Conservation (phyloP, 2,113 vertebrate genomes). For the Sinocyclocheilus grahami region DNA sequence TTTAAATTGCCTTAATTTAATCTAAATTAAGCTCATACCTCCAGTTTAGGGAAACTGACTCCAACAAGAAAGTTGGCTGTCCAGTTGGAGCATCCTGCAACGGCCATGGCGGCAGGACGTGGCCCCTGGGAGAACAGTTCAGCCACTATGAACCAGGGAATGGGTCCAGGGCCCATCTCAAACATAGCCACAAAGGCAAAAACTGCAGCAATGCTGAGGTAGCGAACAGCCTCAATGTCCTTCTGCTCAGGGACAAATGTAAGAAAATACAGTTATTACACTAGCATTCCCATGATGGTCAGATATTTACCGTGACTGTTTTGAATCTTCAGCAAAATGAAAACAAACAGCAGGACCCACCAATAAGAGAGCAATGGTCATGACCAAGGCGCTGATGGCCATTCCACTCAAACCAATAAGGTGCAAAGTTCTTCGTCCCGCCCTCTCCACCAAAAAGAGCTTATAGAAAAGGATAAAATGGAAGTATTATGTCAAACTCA, state of each 20-base stretch:
- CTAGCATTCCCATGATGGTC: background rate
- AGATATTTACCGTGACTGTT: background rate
- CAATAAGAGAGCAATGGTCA: constrained; percentile 83
- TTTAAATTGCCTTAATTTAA: no score
- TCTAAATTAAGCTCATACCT: constrained; percentile 64
- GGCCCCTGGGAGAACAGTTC: constrained; percentile 97
- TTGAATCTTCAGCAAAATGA: background rate
- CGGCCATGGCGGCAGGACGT: constrained; percentile 90
- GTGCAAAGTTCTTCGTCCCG: constrained; percentile 89
- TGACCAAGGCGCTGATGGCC: constrained; percentile 83
- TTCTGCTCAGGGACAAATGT: constrained; percentile 67
- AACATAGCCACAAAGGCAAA: constrained; percentile 93
- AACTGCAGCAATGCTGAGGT: constrained; percentile 84
- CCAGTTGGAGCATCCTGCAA: constrained; percentile 95
- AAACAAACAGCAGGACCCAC: constrained; percentile 67
- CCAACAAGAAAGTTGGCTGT: constrained; percentile 95
- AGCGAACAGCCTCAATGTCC: constrained; percentile 70
- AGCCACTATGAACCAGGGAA: constrained; percentile 97
- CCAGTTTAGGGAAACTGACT: constrained; percentile 88
- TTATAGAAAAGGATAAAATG: constrained; percentile 55
- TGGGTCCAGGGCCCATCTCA: constrained; percentile 94
- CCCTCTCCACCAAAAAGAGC: constrained; percentile 93
- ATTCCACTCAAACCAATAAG: constrained; percentile 88
- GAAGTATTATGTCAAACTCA: background rate
- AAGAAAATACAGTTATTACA: background rate